These are phyloP conservation scores for Agrypnus murinus DNA, from an alignment of 2,888 invertebrate species.

Conservation along the genomic window DNA sequence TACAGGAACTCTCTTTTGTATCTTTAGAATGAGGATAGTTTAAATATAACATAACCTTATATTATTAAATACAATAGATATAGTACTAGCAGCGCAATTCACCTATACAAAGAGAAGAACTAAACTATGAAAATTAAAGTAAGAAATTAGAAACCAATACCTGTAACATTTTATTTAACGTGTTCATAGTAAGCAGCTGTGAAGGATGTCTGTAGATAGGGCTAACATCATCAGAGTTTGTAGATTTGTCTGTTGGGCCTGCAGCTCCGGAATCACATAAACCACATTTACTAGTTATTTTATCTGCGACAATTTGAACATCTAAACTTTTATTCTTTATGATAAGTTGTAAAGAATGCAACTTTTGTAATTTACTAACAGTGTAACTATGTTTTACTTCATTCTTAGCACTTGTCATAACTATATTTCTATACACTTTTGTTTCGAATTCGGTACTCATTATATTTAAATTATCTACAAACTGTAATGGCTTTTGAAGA, in stretches of 20 bases:
- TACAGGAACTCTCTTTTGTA: no score
- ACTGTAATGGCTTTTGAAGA: slow-evolving; percentile 63
- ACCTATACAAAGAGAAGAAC: no score
- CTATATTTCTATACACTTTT: slow-evolving; percentile 67
- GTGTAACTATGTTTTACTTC: slow-evolving; percentile 85
- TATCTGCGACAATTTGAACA: slow-evolving; percentile 72
- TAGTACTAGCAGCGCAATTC: no score
- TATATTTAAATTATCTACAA: slow-evolving; percentile 65
- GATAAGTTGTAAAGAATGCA: slow-evolving; percentile 82
- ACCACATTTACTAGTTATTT: slow-evolving; percentile 66
- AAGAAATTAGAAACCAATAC: no score
- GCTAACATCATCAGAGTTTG: slow-evolving; percentile 44
- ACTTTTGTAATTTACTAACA: slow-evolving; percentile 79
- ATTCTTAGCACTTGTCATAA: slow-evolving; percentile 73
- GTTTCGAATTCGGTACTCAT: slow-evolving; percentile 60
- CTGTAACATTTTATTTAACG: slow-evolving; percentile 69
- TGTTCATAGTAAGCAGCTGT: slow-evolving; percentile 69
- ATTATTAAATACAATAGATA: no score
- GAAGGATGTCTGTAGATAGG: slow-evolving; percentile 64
- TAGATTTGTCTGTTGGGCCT: slow-evolving; percentile 3
- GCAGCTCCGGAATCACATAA: slow-evolving; percentile 47
- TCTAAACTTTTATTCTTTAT: slow-evolving; percentile 81
- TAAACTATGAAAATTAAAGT: no score
- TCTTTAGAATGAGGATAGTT: no score
- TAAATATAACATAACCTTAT: no score